Evolutionary conservation across 2,888 invertebrate genomes (phyloP), one percentile per base, ranked within the genome.

Genomic region (Patella caerulea): DNA sequence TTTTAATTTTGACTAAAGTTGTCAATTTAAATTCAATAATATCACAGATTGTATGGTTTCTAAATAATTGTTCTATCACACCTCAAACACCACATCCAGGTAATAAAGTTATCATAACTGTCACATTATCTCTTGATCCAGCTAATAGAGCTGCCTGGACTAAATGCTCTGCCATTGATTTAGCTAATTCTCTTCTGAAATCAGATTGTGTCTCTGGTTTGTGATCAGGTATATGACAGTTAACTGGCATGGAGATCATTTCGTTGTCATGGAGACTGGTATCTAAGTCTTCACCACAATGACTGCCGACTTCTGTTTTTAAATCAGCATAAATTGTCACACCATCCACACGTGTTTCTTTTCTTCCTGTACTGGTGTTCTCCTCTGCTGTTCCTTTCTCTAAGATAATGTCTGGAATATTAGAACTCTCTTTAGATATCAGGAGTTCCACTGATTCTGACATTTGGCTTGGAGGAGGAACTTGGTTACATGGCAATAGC

Each of bases 91-190:
- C 88, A 85, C 86, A 86, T 0, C 89, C 91, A 29, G 90, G 88
- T 29, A 91, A 78, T 24, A 91, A 77, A 2, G 90, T 79, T 12
- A 91, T 86, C 86, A 88, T 88, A 4, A 84, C 90, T 12, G 91
- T 88, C 12, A 90, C 84, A 80, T 91, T 91, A 77, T 90, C 89
- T 65, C 84, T 88, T 17, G 90, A 86, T 1, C 90, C 91, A 5
- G 90, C 91, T 72, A 91, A 76, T 45, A 91, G 78, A 0, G 91
- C 90, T 9, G 91, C 91, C 79, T 91, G 90, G 0, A 88, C 87
- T 29, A 91, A 80, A 71, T 88, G 82, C 79, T 89, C 88, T 2
- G 91, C 86, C 89, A 91, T 88, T 2, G 78, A 77, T 73, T 85
- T 84, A 0, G 90, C 89, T 55, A 89, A 84, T 29, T 88, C 87